Evolutionary conservation across 2,113 vertebrate genomes (phyloP).

Genomic region (Poecile atricapillus): DNA sequence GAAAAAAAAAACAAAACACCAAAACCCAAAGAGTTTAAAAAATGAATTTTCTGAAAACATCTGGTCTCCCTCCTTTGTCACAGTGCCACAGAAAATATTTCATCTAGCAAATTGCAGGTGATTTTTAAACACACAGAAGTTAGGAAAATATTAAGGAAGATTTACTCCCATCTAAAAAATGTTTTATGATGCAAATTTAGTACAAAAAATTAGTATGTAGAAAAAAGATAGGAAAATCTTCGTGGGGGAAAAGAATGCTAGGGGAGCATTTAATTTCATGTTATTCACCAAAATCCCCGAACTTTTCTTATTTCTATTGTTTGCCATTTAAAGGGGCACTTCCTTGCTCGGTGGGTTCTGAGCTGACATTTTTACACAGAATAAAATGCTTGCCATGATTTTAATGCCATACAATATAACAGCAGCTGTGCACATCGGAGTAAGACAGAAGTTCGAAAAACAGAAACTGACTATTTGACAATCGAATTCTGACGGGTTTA

Average conservation of each 20-base stretch:
- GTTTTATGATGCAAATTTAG: not conserved
- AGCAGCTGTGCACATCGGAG: not conserved
- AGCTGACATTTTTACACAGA: not conserved
- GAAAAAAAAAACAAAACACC: not conserved
- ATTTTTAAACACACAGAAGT: conserved; percentile 28
- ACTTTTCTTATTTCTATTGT: not conserved
- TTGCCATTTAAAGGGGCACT: not conserved
- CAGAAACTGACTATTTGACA: not conserved
- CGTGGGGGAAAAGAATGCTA: not conserved
- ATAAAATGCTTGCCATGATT: not conserved
- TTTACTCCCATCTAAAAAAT: not conserved
- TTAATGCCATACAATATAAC: not conserved
- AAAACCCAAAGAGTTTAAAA: not conserved
- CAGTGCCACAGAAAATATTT: conserved; percentile 49
- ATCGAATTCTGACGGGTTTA: not conserved
- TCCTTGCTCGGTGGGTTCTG: not conserved
- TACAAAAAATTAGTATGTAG: not conserved
- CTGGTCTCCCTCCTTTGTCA: conserved; percentile 11
- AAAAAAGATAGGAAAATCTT: not conserved
- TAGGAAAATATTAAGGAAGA: not conserved
- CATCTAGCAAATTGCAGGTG: conserved; percentile 20
- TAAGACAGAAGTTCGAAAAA: not conserved
- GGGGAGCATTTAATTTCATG: not conserved
- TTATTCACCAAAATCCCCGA: not conserved
- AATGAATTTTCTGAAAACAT: conserved; percentile 23